Conservation (phyloP, 23 tunicate species). For the Corella eumyota region DNA sequence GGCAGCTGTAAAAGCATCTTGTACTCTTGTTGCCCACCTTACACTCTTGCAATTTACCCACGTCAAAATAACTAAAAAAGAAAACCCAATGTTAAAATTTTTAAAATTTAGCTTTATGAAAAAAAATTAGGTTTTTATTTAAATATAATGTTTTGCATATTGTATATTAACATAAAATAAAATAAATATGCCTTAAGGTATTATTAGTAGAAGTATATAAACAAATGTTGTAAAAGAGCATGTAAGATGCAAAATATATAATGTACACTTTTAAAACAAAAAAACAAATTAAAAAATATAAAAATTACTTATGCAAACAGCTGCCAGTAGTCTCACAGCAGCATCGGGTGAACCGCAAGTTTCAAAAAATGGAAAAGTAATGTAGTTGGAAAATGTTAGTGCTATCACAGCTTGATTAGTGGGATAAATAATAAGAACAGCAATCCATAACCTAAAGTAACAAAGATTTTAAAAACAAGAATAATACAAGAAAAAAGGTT, state of each 20-base stretch:
- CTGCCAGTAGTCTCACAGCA: conserved; percentile 72
- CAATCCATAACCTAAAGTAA: conserved; percentile 82
- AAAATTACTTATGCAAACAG: conserved; percentile 74
- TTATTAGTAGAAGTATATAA: too few relatives aligned
- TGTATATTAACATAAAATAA: too few relatives aligned
- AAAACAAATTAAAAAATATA: background rate
- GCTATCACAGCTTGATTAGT: conserved; percentile 95
- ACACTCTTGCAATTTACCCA: conserved; percentile 95
- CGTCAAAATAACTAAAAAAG: conserved; percentile 81
- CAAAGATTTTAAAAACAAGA: background rate
- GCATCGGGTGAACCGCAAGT: conserved; percentile 68
- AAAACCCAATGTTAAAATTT: too few relatives aligned
- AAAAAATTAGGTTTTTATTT: too few relatives aligned
- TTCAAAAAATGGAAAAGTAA: conserved; percentile 74
- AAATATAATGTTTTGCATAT: too few relatives aligned
- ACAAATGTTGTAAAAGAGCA: too few relatives aligned
- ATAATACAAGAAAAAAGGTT: background rate
- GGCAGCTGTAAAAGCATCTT: conserved; percentile 80
- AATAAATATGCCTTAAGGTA: too few relatives aligned
- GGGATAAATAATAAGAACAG: conserved; percentile 84
- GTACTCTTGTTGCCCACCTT: conserved; percentile 77
- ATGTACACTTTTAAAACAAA: background rate
- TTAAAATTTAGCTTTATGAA: too few relatives aligned
- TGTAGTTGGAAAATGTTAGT: conserved; percentile 79
- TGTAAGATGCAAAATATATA: too few relatives aligned